Evolutionary conservation across 2,113 vertebrate species (phyloP).

Genomic region (Caranx ignobilis): DNA sequence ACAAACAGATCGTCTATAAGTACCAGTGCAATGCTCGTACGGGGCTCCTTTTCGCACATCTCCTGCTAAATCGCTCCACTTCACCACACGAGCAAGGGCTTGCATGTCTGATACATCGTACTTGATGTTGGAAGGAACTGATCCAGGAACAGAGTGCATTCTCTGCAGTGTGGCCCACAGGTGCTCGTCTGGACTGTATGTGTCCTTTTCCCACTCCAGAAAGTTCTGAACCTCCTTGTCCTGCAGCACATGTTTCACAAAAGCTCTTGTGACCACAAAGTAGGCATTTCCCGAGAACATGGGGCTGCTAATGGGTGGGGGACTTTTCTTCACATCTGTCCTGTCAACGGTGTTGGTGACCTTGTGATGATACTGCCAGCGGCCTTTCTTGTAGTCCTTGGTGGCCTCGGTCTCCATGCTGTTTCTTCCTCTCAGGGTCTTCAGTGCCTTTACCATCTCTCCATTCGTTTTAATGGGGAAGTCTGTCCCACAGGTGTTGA

Average conservation of each 20-base stretch:
- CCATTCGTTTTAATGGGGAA: constrained; percentile 95
- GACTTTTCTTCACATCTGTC: constrained; percentile 74
- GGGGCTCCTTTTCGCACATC: constrained; percentile 85
- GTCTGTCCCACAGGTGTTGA: constrained; percentile 93
- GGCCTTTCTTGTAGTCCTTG: constrained; percentile 62
- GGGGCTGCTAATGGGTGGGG: constrained; percentile 83
- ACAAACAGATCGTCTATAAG: constrained; percentile 84
- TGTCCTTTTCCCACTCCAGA: constrained; percentile 92
- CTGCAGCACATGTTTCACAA: constrained; percentile 86
- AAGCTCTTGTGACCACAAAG: constrained; percentile 86
- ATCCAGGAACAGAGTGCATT: constrained; percentile 87
- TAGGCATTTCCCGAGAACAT: constrained; percentile 92
- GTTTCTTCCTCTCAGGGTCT: constrained; percentile 87
- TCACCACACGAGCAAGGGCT: constrained; percentile 88
- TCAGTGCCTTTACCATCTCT: constrained; percentile 87
- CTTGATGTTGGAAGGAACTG: constrained; percentile 80
- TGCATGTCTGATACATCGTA: constrained; percentile 89
- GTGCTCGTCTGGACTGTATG: constrained; percentile 93
- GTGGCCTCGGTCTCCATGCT: constrained; percentile 89
- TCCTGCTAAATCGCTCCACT: constrained; percentile 87
- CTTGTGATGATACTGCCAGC: constrained; percentile 87
- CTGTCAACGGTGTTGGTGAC: constrained; percentile 41
- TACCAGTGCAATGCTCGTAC: constrained; percentile 87
- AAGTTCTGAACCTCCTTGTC: constrained; percentile 73
- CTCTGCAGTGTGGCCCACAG: constrained; percentile 94